A percentile compares a stretch with the other conserved stretches of the same genome.
Conservation (phyloP, 2,888 invertebrate species). For the Lagria hirta region DNA sequence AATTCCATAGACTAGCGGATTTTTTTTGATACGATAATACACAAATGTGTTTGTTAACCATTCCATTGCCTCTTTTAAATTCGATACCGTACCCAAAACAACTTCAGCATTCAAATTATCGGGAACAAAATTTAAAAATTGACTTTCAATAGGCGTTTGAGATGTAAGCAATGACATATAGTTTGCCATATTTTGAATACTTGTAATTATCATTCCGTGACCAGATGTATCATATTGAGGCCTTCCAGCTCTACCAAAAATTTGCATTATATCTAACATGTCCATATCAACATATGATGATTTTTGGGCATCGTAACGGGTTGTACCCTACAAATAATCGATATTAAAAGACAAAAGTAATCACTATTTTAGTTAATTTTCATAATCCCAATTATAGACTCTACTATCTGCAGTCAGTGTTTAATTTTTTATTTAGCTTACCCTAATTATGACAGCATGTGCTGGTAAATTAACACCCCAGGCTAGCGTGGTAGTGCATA, state of each 20-base stretch:
- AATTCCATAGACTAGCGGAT: conserved; percentile 79
- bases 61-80: conserved; percentile 92
- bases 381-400: too few relatives aligned
- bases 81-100: conserved; percentile 93
- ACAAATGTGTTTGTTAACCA: conserved; percentile 98
- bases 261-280: conserved; percentile 96
- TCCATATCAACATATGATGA: conserved; percentile 94
- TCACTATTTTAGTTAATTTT: conserved; percentile 4
- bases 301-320: conserved; percentile 94
- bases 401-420: too few relatives aligned
- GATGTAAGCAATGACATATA: conserved; percentile 93
- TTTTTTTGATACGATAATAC: conserved; percentile 89
- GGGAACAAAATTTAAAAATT: conserved; percentile 86
- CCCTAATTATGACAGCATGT: conserved; percentile 94
- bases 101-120: conserved; percentile 99
- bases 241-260: conserved; percentile 97
- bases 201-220: conserved; percentile 93
- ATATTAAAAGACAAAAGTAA: conserved; percentile 2
- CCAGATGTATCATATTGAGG: conserved; percentile 97
- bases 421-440: too few relatives aligned
- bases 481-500: conserved; percentile 96
- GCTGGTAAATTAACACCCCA: conserved; percentile 99
- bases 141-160: conserved; percentile 98
- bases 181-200: conserved; percentile 87
- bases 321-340: conserved; percentile 75